A percentile compares a stretch with the other conserved stretches of the same genome.
Conservation (phyloP, 2,797 vertebrate genomes). For the Ciconia nigra region DNA sequence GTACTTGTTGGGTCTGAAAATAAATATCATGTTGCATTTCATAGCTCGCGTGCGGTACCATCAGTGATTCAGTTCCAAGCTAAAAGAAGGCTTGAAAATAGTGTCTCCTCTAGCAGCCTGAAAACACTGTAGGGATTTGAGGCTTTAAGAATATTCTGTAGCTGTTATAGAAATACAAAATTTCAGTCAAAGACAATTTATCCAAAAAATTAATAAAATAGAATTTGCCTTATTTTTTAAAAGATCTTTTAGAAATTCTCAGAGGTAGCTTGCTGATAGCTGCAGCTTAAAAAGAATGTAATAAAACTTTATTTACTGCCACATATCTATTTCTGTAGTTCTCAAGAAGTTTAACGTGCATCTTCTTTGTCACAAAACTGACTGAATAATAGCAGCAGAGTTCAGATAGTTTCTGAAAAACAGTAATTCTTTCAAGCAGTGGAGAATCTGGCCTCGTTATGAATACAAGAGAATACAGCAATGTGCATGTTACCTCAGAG, state of each 20-base stretch:
- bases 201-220: slow-evolving; percentile 40
- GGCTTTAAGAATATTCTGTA: slow-evolving; percentile 57
- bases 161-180: slow-evolving; percentile 28
- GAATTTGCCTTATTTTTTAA: slow-evolving; percentile 8
- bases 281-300: slow-evolving; percentile 15
- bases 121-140: slow-evolving; percentile 57
- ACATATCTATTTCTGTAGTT: background rate
- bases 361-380: background rate
- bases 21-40: slow-evolving; percentile 32
- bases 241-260: slow-evolving; percentile 3
- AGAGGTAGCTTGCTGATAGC: background rate
- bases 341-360: background rate
- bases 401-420: background rate
- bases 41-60: background rate
- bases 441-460: background rate
- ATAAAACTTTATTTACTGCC: slow-evolving; percentile 16
- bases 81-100: slow-evolving; percentile 57
- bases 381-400: background rate
- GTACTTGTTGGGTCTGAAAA: slow-evolving; percentile 5
- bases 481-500: background rate
- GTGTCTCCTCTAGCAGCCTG: slow-evolving; percentile 25
- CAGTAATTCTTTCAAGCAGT: background rate
- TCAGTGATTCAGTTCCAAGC: slow-evolving; percentile 29
- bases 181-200: slow-evolving; percentile 39
- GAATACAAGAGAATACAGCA: background rate